Percentiles rank a stretch among this genome's conserved stretches.
Evolutionary conservation across 2,113 vertebrate species (phyloP).

Genomic region (Muscicapa adusta): DNA sequence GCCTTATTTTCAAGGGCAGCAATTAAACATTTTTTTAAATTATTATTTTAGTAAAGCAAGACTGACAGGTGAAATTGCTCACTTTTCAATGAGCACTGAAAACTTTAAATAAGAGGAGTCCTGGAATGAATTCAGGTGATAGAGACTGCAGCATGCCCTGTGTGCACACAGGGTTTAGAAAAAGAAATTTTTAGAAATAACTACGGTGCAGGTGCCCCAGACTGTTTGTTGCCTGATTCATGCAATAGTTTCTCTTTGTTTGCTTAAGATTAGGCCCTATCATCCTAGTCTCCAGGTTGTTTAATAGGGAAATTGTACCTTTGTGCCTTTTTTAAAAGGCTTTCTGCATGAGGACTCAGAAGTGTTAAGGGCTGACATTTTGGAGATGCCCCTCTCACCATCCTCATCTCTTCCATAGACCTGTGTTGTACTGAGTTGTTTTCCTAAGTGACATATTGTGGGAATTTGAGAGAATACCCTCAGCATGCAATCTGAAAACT

Average conservation of each 20-base stretch:
- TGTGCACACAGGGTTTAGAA: neutral
- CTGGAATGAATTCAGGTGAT: neutral
- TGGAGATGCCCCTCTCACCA: neutral
- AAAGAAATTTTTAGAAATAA: neutral
- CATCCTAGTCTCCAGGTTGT: neutral
- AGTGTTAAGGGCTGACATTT: neutral
- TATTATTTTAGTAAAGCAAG: neutral
- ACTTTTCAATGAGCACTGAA: neutral
- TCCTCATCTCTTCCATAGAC: neutral
- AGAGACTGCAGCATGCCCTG: neutral
- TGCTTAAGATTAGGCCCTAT: neutral
- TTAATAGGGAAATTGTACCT: neutral
- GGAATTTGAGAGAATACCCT: neutral
- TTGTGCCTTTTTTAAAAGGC: neutral
- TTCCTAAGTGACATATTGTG: neutral
- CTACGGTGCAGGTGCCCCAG: accelerated
- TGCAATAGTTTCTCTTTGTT: neutral
- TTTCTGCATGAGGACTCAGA: neutral
- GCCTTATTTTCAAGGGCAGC: neutral
- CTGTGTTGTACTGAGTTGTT: neutral
- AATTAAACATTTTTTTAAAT: neutral
- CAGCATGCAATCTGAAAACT: neutral
- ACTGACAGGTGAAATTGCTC: neutral
- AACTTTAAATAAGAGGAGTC: neutral
- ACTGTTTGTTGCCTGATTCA: neutral